Evolutionary conservation across 2,888 invertebrate genomes (phyloP).

Genomic region (Amphiduros pacificus): DNA sequence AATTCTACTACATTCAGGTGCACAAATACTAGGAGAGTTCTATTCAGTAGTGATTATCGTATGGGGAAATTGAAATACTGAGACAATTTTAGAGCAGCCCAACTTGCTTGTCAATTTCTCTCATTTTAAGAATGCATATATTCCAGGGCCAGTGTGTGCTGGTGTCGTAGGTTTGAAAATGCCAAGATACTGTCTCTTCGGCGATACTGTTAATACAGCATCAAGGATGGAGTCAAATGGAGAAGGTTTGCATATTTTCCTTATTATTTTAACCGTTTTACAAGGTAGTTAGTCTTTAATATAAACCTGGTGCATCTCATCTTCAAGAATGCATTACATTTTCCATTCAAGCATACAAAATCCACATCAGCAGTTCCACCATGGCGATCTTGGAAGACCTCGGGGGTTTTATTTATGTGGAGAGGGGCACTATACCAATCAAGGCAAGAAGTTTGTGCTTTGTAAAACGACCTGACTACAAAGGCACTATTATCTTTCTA

Average conservation of each 20-base stretch:
- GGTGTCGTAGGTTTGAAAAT: slow-evolving; percentile 20
- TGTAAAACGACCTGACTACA: no score
- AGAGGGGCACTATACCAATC: slow-evolving; percentile 38
- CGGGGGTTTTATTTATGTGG: slow-evolving; percentile 1
- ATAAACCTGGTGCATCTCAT: no score
- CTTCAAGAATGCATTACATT: no score
- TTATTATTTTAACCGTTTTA: background rate
- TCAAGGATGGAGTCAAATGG: slow-evolving; percentile 20
- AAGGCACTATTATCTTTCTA: no score
- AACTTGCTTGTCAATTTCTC: no score
- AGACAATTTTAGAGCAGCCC: no score
- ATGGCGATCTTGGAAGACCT: slow-evolving; percentile 2
- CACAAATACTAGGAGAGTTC: no score
- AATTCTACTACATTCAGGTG: slow-evolving; percentile 43
- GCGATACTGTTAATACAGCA: slow-evolving; percentile 20
- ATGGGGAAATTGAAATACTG: no score
- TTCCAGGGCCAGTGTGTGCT: slow-evolving; percentile 20
- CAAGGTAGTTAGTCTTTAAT: no score
- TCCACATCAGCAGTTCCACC: slow-evolving; percentile 9
- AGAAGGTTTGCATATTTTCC: slow-evolving; percentile 5
- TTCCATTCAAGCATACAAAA: slow-evolving; percentile 11
- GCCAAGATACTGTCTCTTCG: slow-evolving; percentile 22
- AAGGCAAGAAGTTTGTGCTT: slow-evolving; percentile 41
- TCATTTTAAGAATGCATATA: no score
- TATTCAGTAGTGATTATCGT: no score